Evolutionary conservation across 1,140 invertebrate species (phyloP).

Genomic region (Trichonephila clavipes): DNA sequence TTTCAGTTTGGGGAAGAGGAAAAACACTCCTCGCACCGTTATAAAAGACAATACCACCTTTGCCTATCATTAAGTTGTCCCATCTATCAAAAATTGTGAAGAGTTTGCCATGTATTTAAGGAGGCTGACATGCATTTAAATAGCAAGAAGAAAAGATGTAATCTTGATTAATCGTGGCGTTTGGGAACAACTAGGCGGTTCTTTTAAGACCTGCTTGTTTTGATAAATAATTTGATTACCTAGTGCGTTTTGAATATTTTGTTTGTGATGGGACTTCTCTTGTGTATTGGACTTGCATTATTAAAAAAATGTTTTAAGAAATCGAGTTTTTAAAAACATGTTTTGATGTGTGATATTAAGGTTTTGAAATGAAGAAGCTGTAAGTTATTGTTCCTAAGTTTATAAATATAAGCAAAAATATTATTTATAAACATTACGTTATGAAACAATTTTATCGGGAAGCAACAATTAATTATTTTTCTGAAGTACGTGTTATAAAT

Average conservation of each 20-base stretch:
- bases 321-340: not conserved
- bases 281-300: not conserved
- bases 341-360: no score
- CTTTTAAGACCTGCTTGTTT: not conserved
- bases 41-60: conserved; percentile 22
- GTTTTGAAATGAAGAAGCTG: no score
- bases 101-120: conserved; percentile 17
- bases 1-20: not conserved
- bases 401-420: no score
- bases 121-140: conserved; percentile 11
- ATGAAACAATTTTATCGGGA: no score
- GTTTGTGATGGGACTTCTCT: not conserved
- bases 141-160: not conserved
- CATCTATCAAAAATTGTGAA: conserved; percentile 53
- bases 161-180: conserved; percentile 54
- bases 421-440: no score
- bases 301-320: not conserved
- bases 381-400: no score
- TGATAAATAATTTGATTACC: conserved; percentile 7
- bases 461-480: no score
- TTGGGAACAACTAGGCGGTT: not conserved
- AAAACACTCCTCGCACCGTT: not conserved
- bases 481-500: no score
- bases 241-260: not conserved
- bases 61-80: conserved; percentile 48